Base-by-base conservation (phyloP, 2,797 vertebrate species). In the Distichodus sexfasciatus region DNA sequence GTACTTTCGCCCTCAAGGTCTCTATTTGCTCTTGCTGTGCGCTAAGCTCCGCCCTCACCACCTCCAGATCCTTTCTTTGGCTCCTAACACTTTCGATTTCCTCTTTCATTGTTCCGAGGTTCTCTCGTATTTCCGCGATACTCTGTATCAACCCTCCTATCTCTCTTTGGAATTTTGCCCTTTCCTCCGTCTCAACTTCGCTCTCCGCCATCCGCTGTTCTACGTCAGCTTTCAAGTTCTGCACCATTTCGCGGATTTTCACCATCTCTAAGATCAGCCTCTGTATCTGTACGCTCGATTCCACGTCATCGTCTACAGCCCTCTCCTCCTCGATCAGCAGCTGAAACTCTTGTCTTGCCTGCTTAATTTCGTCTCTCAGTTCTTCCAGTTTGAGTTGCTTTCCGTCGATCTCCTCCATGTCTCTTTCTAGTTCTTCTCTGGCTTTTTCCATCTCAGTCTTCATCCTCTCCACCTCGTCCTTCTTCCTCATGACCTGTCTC, bases 261-360 rank as follows among this genome's bases (percentile, higher is more conserved):
- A 66, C 63, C 12, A 72, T 47, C 40, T 72, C 63, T 61, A 72
- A 38, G 31, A 66, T 66, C 15, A 72, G 9, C 31, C 55, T 66
- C 44, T 72, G 47, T 19, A 72, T 61, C 12, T 66, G 36, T 53
- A 48, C 12, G 10, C 43, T 66, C 19, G 55, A 38, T 12, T 35
- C 43, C 38, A 43, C 29, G 2, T 54, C 38, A 54, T 61, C 46
- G 43, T 72, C 29, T 46, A 66, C 28, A 66, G 15, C 14, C 5
- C 15, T 33, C 8, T 57, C 51, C 43, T 28, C 43, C 23, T 72
- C 47, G 21, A 67, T 11, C 33, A 72, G 23, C 10, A 54, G 55
- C 40, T 54, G 17, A 38, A 72, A 61, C 15, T 72, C 55, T 5
- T 72, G 8, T 66, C 38, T 72, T 51, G 55, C 38, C 3, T 8